Conservation (phyloP, 2,797 vertebrate genomes). For the Halcyon chelicuti region DNA sequence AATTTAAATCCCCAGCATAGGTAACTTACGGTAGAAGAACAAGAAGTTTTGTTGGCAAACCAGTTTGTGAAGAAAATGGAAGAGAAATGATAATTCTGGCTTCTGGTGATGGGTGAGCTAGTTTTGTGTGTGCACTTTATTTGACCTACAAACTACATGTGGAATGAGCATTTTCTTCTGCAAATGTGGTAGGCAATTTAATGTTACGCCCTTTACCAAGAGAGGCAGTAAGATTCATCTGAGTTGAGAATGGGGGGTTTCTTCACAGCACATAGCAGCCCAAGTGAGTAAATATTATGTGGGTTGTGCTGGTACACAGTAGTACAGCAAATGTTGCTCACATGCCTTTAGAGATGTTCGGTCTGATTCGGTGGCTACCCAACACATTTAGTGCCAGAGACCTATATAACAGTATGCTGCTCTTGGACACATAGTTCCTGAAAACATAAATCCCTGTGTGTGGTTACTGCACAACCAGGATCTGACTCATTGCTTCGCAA, state of each 20-base stretch:
- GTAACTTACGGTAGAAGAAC: not conserved
- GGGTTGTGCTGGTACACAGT: conserved; percentile 33
- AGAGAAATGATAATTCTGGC: not conserved
- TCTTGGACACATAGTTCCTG: conserved; percentile 36
- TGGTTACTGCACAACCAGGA: conserved; percentile 45
- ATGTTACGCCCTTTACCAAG: not conserved
- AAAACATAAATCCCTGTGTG: conserved; percentile 49
- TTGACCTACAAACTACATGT: not conserved
- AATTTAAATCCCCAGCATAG: not conserved
- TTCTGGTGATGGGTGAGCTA: not conserved
- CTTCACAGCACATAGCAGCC: not conserved
- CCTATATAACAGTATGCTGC: conserved; percentile 15
- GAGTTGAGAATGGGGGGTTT: not conserved
- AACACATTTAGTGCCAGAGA: conserved; percentile 1
- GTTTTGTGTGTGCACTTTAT: not conserved
- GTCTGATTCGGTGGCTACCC: conserved; percentile 5
- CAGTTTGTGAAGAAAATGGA: not conserved
- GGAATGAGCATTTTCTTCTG: not conserved
- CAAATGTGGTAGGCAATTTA: not conserved
- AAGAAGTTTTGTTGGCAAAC: not conserved
- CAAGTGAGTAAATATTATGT: not conserved
- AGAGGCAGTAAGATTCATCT: not conserved
- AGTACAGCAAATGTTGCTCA: conserved; percentile 10
- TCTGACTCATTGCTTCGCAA: conserved; percentile 66
- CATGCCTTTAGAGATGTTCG: not conserved